These are phyloP conservation scores for Cydia pomonella DNA, from an alignment of 1,140 invertebrate species.

Conservation along the genomic window DNA sequence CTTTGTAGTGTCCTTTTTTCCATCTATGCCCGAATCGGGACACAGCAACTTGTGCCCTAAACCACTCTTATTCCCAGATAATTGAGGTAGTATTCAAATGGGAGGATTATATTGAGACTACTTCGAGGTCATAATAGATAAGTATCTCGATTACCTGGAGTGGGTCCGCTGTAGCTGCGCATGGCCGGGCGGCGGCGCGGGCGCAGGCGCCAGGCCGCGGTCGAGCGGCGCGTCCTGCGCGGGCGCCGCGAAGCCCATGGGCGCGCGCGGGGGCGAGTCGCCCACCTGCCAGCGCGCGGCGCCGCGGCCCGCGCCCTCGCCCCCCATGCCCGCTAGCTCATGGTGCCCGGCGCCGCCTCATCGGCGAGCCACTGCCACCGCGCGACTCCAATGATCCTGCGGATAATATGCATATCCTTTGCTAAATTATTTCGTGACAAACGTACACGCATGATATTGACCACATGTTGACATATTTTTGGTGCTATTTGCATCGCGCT, in stretches of 20 bases:
- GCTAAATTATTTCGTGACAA: too few relatives aligned
- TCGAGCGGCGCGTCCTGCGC: constrained; percentile 72
- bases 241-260: constrained; percentile 79
- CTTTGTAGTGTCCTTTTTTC: too few relatives aligned
- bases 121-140: too few relatives aligned
- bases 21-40: too few relatives aligned
- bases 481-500: too few relatives aligned
- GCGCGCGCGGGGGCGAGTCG: constrained; percentile 81
- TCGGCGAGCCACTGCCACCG: constrained; percentile 36
- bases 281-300: constrained; percentile 85
- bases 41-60: too few relatives aligned
- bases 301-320: constrained; percentile 84
- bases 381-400: not conserved
- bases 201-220: constrained; percentile 76
- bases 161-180: constrained; percentile 85
- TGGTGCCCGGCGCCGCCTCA: constrained; percentile 63
- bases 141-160: constrained; percentile 79
- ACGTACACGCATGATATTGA: too few relatives aligned
- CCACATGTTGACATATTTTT: too few relatives aligned
- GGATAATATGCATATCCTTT: not conserved
- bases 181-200: constrained; percentile 76
- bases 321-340: constrained; percentile 77
- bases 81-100: too few relatives aligned
- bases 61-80: too few relatives aligned
- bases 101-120: too few relatives aligned